A percentile compares a stretch with the other conserved stretches of the same genome.
Evolutionary conservation across 2,888 invertebrate species (phyloP).

Genomic region (Psylliodes chrysocephalus): DNA sequence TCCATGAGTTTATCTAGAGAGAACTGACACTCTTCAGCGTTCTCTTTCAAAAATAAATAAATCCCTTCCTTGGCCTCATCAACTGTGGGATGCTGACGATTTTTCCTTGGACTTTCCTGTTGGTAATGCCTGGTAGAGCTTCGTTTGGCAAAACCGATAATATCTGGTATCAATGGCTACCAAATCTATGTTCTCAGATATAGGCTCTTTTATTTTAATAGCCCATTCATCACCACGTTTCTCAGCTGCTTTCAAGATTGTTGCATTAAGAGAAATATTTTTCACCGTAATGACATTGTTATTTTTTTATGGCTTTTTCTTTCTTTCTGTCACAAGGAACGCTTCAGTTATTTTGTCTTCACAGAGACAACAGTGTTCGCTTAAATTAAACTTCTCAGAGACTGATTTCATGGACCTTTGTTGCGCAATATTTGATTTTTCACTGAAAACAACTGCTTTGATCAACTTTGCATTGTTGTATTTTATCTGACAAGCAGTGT

Average conservation of each 20-base stretch:
- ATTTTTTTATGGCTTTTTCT: conserved; percentile 15
- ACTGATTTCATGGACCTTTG: conserved; percentile 8
- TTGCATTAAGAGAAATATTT: conserved; percentile 9
- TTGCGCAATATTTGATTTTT: conserved; percentile 8
- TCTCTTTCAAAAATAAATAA: conserved; percentile 20
- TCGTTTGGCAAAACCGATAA: conserved; percentile 34
- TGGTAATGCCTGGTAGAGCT: conserved; percentile 30
- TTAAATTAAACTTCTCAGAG: no score
- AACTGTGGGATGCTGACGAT: conserved; percentile 7
- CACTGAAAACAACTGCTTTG: neutral
- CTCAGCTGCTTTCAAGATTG: conserved; percentile 11
- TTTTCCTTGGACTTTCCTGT: conserved; percentile 19
- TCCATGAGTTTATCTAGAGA: conserved; percentile 17
- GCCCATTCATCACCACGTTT: conserved; percentile 17
- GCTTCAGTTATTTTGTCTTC: conserved; percentile 14
- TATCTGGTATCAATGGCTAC: conserved; percentile 34
- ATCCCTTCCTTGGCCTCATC: conserved; percentile 11
- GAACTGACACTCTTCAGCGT: conserved; percentile 17
- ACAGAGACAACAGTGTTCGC: conserved; percentile 13
- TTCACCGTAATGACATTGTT: conserved; percentile 14
- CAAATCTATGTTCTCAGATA: conserved; percentile 38
- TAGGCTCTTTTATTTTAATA: conserved; percentile 33
- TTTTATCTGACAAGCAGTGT: no score
- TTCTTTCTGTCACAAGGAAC: conserved; percentile 21
- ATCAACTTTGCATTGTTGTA: conserved; percentile 3